Evolutionary conservation across 92 coral and sea anemone species (phyloP), one percentile per base, ranked within the genome.

Genomic region (Zoanthus sansibaricus): DNA sequence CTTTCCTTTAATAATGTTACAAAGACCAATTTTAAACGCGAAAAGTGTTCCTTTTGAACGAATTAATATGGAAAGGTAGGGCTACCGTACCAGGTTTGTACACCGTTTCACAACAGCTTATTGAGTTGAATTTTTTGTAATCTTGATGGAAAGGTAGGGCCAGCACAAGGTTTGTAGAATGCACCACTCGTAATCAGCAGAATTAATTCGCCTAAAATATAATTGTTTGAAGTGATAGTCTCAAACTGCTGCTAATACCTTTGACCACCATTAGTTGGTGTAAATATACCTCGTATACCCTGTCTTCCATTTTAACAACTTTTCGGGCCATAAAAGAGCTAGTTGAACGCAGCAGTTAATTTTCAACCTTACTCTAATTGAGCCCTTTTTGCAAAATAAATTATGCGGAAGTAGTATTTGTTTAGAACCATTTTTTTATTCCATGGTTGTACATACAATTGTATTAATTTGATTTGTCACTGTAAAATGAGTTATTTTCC

Each of bases 41-140:
- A 80, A n/a, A 21, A 32, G 18, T 1, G 15, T 67, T 62, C 21
- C 75, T 47, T 64, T 80, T 80, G 73, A 11, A 74, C 85, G 20
- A 80, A 66, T 49, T 51, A 15, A 8, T 83, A 83, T 75, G 90
- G 88, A 82, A 90, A 90, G 93, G 93, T 90, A 90, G 93, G 93
- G 88, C 93, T 75, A 82, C 87, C 61, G 31, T 68, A 75, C 44
- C 93, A 90, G 91, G 93, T 90, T 90, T 82, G 90, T 80, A 80
- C 85, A 15, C 42, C 21, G 9, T 69, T 69, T 69, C 74, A 4
- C 32, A 16, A 55, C 20, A 67, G 46, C n/a, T 37, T 37, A 25
- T 25, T 58, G 75, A 56, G 70, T 80, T 62, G 16, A 12, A 72
- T 45, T 44, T n/a, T 44, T 18, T 80, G 42, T 80, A 66, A 9